Conservation (phyloP, 1,140 invertebrate species). For the Nephila pilipes region DNA sequence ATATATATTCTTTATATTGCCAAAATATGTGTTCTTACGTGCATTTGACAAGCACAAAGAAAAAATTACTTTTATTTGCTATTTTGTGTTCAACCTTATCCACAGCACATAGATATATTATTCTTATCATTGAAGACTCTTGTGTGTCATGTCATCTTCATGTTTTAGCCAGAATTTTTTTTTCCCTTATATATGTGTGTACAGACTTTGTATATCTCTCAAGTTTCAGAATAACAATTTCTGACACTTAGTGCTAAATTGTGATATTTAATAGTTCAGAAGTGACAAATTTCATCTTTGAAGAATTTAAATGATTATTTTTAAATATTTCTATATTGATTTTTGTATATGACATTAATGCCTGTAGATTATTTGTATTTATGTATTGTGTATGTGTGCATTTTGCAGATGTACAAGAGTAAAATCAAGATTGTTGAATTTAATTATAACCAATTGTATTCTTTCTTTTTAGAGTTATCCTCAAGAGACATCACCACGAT, state of each 20-base stretch:
- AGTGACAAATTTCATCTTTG: constrained; percentile 45
- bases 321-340: constrained; percentile 65
- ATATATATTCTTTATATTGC: neutral
- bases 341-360: constrained; percentile 42
- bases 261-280: constrained; percentile 58
- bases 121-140: neutral
- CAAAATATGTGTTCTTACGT: neutral
- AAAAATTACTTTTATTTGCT: neutral
- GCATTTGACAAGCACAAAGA: neutral
- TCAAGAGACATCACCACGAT: too few relatives aligned
- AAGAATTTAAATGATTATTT: constrained; percentile 62
- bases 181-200: neutral
- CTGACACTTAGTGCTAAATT: constrained; percentile 63
- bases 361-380: constrained; percentile 63
- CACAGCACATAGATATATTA: neutral
- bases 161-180: constrained; percentile 43
- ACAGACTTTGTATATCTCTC: constrained; percentile 43
- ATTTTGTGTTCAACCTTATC: neutral
- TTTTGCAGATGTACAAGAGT: neutral
- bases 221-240: constrained; percentile 18
- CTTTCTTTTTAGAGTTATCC: too few relatives aligned
- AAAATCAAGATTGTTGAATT: neutral
- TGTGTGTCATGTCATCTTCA: constrained; percentile 34
- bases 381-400: neutral
- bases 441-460: neutral